Evolutionary conservation across 2,888 invertebrate genomes (phyloP), one percentile per base, ranked within the genome.

Genomic region (Temnothorax rugatulus): DNA sequence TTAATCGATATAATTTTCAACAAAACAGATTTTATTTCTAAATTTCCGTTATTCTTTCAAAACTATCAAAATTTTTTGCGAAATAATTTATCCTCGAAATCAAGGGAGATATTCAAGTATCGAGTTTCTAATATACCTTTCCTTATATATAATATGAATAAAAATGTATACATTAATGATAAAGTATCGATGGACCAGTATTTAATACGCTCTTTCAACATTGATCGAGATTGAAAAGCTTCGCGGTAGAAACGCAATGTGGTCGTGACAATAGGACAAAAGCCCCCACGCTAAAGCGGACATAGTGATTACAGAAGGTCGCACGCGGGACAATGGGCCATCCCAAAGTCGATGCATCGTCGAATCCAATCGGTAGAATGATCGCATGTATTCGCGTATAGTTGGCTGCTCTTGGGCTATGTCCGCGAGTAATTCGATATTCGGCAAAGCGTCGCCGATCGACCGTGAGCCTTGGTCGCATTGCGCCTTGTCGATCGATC

Each of bases 401-500:
- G 73, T 59, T 59, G 47, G 59, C 18, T 47, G 79, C 59, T 73
- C 59, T 34, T 47, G 47, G 21, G 47, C 59, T 25, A 34, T 47
- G 59, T 74, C 47, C 79, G 47, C 47, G 73, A 73, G 61, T 59
- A 75, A 85, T 64, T 38, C 41, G 73, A 77, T 84, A 86, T 88
- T 86, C 81, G 34, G 38, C 41, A 77, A 71, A 77, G 75, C 79
- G 74, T 88, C 75, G 63, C 71, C 59, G 79, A 79, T 79, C 57
- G 79, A 54, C 75, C 50, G 64, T 77, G 71, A 61, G 69, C 81
- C 84, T 84, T 59, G 50, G 57, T 29, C 25, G 81, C 74, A 18
- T 25, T 29, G 44, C 44, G 13, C 73, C 44, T 71, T 79, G 57
- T 13, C 54, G 81, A 90, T 90, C 90, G 75, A 64, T 90, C 84